Evolutionary conservation across 2,113 vertebrate species (phyloP).

Genomic region (Erythrolamprus reginae): DNA sequence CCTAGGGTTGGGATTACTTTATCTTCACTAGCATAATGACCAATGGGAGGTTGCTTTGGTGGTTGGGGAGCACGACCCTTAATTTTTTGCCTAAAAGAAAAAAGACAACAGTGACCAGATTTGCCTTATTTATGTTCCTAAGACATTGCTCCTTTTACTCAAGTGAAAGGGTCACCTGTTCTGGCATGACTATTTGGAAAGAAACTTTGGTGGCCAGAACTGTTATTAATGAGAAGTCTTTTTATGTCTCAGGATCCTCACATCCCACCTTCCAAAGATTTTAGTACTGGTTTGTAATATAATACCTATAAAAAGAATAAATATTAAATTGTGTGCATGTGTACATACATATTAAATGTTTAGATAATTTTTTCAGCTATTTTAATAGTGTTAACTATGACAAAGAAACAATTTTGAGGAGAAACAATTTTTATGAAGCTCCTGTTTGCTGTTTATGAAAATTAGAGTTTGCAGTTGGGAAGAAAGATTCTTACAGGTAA

Average conservation of each 20-base stretch:
- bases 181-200: neutral
- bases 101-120: slow-evolving; percentile 2
- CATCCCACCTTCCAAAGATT: neutral
- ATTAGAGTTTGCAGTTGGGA: neutral
- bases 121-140: neutral
- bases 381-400: neutral
- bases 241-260: neutral
- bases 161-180: neutral
- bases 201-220: neutral
- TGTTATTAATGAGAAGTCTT: neutral
- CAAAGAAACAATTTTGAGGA: neutral
- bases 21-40: slow-evolving; percentile 56
- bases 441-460: neutral
- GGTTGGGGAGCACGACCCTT: slow-evolving; percentile 81
- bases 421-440: neutral
- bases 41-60: slow-evolving; percentile 71
- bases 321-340: neutral
- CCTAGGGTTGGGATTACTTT: slow-evolving; percentile 55
- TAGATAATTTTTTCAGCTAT: neutral
- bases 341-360: neutral
- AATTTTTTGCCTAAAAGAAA: slow-evolving; percentile 78
- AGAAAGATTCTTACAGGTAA: neutral
- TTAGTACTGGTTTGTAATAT: neutral
- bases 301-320: neutral
- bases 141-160: neutral